Evolutionary conservation across 2,113 vertebrate species (phyloP).

Genomic region (Oxygymnocypris stewartii): DNA sequence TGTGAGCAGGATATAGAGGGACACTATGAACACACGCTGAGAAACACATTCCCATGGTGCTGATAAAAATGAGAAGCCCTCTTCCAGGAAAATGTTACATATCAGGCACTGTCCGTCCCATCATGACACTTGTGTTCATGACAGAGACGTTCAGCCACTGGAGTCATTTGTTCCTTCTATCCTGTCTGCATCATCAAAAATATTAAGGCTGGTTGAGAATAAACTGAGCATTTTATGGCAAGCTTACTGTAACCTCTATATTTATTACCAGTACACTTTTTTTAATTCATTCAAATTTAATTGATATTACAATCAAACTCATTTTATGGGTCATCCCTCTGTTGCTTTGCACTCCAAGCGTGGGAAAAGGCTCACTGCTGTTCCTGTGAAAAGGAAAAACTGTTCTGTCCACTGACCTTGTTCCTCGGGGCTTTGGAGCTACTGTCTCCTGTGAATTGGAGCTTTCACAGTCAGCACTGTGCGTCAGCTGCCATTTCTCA

Average conservation of each 20-base stretch:
- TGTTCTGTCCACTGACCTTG: conserved; percentile 66
- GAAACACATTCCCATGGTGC: conserved; percentile 41
- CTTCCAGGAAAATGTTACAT: conserved; percentile 36
- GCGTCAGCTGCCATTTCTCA: conserved; percentile 38
- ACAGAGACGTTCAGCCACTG: neutral
- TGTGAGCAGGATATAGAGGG: conserved; percentile 14
- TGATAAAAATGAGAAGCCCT: conserved; percentile 20
- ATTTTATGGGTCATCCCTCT: conserved; percentile 41
- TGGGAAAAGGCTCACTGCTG: conserved; percentile 70
- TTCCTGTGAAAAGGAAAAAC: conserved; percentile 67
- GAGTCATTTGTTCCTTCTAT: neutral
- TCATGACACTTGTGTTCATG: conserved; percentile 44
- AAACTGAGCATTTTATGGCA: neutral
- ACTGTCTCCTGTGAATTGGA: conserved; percentile 57
- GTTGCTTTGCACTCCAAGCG: conserved; percentile 62
- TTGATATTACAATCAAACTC: conserved; percentile 16
- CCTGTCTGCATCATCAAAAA: conserved; percentile 2
- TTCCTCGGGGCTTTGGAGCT: conserved; percentile 64
- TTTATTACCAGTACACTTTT: conserved; percentile 1
- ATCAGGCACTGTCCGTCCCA: conserved; percentile 27
- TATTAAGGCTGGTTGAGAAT: neutral
- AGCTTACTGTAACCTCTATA: neutral
- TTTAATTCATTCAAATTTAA: neutral
- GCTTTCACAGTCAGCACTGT: conserved; percentile 43
- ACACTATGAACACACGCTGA: conserved; percentile 40